Conservation (phyloP, 2,797 vertebrate species). For the Phrynocephalus forsythii region DNA sequence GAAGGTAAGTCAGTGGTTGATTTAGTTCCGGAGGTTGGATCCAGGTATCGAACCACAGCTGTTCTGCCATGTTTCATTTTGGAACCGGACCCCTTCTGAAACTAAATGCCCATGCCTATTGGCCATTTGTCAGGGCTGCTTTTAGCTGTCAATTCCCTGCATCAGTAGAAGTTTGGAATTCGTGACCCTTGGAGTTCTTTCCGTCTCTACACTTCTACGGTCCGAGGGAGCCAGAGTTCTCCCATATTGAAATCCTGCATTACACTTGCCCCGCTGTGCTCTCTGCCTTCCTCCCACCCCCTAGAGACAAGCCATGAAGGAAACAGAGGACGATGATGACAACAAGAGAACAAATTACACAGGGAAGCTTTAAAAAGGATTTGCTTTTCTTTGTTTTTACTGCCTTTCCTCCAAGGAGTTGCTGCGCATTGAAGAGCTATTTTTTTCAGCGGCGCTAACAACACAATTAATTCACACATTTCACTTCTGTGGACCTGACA, state of each 20-base stretch:
- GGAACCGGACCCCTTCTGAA: too few species aligned
- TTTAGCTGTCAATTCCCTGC: too few species aligned
- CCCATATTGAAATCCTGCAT: background rate
- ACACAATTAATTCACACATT: background rate
- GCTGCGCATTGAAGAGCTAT: background rate
- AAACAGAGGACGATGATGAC: background rate
- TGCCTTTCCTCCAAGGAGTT: background rate
- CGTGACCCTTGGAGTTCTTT: too few species aligned
- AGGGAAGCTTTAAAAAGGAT: background rate
- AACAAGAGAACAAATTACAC: slow-evolving; percentile 24
- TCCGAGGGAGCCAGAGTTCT: background rate
- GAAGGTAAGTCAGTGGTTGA: too few species aligned
- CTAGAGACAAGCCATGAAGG: background rate
- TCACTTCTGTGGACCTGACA: slow-evolving; percentile 6
- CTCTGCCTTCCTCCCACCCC: background rate
- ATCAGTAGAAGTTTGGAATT: too few species aligned
- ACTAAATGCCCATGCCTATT: too few species aligned
- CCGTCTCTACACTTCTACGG: too few species aligned
- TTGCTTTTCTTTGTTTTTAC: background rate
- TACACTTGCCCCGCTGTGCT: background rate
- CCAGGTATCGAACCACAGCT: too few species aligned
- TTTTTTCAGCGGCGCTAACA: background rate
- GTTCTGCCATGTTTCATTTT: too few species aligned
- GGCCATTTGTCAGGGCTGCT: too few species aligned
- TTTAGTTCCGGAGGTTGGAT: too few species aligned